Evolutionary conservation across 2,797 vertebrate species (phyloP), one percentile per base, ranked within the genome.

Genomic region (Xenentodon cancila): DNA sequence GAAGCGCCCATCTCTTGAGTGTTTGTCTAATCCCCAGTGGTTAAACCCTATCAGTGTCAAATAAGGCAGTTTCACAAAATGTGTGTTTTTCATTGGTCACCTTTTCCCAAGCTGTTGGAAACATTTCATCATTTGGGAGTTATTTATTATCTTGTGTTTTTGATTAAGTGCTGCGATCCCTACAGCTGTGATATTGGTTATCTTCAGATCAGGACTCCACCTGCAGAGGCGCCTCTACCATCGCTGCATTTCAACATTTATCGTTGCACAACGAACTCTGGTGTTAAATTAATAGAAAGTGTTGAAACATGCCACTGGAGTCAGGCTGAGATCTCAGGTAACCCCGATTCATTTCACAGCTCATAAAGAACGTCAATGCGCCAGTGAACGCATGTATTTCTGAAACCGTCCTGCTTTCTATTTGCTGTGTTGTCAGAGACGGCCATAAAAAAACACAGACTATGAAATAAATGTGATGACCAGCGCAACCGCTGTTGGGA

Each of bases 301-400:
- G 64, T 53, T 80, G 74, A 79, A 65, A 82, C 82, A 74, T 70
- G 62, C 70, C 71, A 57, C 25, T 46, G 65, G 66, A 82, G 64
- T 68, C 59, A 9, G 78, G 69, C 71, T 48, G 65, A 53, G 80
- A 79, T 78, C 84, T 88, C 67, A 77, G 81, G 61, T 56, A 87
- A 88, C 78, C 73, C 85, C 47, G 61, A 83, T 86, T 86, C 81
- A 91, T 91, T 92, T 91, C 85, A 90, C 85, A 89, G 84, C 77
- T 87, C 88, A 90, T 90, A 89, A 89, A 91, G 69, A 69, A 22
- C 42, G 43, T 68, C 81, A 50, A 64, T 66, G 75, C 30, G 4
- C 59, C 21, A 12, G 30, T 47, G 72, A 81, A 77, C 68, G 75
- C 56, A 7, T 69, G 59, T 73, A 75, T 71, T 81, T 63, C 66